Evolutionary conservation across 2,797 vertebrate genomes (phyloP).

Genomic region (Distichodus sexfasciatus): DNA sequence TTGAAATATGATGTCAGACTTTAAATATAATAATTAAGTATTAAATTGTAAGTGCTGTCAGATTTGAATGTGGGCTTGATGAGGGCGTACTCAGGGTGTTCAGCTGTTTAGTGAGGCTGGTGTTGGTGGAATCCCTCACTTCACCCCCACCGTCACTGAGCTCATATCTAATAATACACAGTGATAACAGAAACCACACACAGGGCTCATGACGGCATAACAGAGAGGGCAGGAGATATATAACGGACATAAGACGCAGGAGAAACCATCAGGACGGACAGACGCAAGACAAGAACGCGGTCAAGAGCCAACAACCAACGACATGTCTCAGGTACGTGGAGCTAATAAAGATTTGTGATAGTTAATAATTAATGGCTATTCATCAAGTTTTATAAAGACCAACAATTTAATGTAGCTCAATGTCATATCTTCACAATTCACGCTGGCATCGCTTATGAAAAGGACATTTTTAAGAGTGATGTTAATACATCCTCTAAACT

Average conservation of each 20-base stretch:
- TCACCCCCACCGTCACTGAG: slow-evolving; percentile 56
- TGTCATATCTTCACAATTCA: too few relatives aligned
- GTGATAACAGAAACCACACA: slow-evolving; percentile 66
- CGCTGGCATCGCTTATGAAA: too few relatives aligned
- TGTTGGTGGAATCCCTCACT: slow-evolving; percentile 46
- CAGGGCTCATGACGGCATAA: slow-evolving; percentile 1
- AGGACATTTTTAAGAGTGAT: too few relatives aligned
- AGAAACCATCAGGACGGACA: neutral
- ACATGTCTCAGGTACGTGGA: slow-evolving; percentile 76
- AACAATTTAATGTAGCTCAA: neutral
- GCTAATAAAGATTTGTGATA: neutral
- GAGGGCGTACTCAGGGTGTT: slow-evolving; percentile 24
- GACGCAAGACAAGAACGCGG: slow-evolving; percentile 22
- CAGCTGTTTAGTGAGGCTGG: slow-evolving; percentile 60
- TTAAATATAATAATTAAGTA: too few relatives aligned
- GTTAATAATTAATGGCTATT: too few relatives aligned
- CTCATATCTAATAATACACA: slow-evolving; percentile 74
- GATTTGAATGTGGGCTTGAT: too few relatives aligned
- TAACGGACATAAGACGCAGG: slow-evolving; percentile 30
- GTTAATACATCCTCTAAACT: too few relatives aligned
- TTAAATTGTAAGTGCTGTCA: neutral
- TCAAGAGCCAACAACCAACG: slow-evolving; percentile 2
- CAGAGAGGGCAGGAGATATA: slow-evolving; percentile 48
- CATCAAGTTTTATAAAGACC: too few relatives aligned
- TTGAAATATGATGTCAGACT: too few relatives aligned